Conservation (phyloP, 1,140 invertebrate species). For the Lepidotrigona ventralis region DNA sequence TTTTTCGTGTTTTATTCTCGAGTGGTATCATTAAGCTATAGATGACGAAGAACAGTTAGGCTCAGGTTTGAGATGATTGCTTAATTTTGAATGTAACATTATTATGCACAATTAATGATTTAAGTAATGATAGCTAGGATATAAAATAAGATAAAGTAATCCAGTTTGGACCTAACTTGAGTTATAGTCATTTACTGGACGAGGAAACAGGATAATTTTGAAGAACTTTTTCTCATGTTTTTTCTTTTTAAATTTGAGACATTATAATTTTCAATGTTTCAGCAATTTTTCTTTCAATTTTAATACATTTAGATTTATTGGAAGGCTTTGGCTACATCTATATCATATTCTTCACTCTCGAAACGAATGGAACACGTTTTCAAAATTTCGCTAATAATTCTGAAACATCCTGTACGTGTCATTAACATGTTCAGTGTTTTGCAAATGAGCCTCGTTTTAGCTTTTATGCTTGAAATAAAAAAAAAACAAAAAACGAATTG, state of each 20-base stretch:
- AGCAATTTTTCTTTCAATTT: not conserved
- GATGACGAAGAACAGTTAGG: not conserved
- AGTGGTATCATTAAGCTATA: not conserved
- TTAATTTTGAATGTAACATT: not conserved
- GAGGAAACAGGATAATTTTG: not conserved
- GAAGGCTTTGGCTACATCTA: not conserved
- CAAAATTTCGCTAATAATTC: not conserved
- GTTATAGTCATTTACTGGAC: not conserved
- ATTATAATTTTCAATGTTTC: not conserved
- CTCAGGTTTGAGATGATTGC: not conserved
- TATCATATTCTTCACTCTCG: not conserved
- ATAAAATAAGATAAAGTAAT: not conserved
- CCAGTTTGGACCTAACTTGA: not conserved
- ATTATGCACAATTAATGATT: no score
- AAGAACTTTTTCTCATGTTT: not conserved
- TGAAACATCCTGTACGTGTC: not conserved
- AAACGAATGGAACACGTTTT: constrained; percentile 9
- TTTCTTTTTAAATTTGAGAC: not conserved
- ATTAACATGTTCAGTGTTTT: constrained; percentile 15
- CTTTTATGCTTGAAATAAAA: not conserved
- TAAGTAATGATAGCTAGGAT: not conserved
- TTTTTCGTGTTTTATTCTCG: not conserved
- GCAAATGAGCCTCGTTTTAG: not conserved
- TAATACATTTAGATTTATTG: not conserved
- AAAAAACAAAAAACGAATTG: no score